Percentiles rank a stretch among this genome's conserved stretches.
These are phyloP conservation scores for Glossophaga mutica DNA, from an alignment of 2,797 vertebrate species.

Conservation along the genomic window DNA sequence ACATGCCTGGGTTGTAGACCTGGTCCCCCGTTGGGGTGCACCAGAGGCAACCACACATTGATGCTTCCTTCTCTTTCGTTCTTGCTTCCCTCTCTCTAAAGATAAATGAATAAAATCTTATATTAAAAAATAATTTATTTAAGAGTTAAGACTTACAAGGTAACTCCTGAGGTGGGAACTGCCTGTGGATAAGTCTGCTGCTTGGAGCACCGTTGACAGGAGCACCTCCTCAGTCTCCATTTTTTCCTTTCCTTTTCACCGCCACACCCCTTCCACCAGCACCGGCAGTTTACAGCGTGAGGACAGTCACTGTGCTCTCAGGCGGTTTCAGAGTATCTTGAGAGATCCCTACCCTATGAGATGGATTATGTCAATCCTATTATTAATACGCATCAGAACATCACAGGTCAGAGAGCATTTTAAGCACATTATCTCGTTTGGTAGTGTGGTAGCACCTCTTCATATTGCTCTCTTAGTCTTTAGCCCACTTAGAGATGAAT, in stretches of 20 bases:
- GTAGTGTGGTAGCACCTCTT: not conserved
- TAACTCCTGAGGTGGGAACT: not conserved
- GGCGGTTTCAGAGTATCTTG: not conserved
- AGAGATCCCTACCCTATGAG: not conserved
- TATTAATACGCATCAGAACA: not conserved
- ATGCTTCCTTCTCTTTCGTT: no score
- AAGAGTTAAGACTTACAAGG: not conserved
- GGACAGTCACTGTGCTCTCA: not conserved
- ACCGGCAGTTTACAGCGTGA: not conserved
- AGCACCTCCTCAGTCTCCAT: not conserved
- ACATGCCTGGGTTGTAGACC: no score
- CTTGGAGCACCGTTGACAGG: not conserved
- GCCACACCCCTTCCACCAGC: not conserved
- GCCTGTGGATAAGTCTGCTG: accelerated
- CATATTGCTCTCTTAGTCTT: not conserved
- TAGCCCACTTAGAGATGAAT: not conserved
- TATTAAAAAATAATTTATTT: not conserved
- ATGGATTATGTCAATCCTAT: not conserved
- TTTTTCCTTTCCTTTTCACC: not conserved
- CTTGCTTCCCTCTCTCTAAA: no score
- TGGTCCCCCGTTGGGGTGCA: no score
- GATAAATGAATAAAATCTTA: no score
- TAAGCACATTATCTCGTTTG: not conserved
- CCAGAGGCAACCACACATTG: no score
- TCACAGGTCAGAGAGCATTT: not conserved